Percentiles rank a stretch among this genome's conserved stretches.
Evolutionary conservation across 2,113 vertebrate genomes (phyloP).

Genomic region (Lagopus muta): DNA sequence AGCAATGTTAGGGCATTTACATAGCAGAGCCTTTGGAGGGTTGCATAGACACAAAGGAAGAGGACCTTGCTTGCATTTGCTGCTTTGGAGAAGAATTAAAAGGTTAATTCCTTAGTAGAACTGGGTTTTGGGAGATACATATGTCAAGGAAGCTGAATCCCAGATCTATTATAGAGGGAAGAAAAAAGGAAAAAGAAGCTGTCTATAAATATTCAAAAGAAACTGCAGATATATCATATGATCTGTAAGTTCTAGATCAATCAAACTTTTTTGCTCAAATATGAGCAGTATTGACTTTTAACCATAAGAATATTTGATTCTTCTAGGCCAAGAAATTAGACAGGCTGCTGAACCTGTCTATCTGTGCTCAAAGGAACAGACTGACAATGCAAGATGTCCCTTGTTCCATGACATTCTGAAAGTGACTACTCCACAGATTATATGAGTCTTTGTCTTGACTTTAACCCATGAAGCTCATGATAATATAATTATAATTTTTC

Average conservation of each 20-base stretch:
- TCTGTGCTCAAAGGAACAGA: background rate
- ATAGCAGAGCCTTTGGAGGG: background rate
- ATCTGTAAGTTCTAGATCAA: background rate
- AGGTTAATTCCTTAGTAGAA: background rate
- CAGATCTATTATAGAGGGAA: background rate
- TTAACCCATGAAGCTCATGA: background rate
- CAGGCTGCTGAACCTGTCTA: background rate
- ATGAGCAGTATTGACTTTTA: background rate
- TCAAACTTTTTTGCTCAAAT: background rate
- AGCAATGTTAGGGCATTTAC: background rate
- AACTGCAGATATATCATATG: background rate
- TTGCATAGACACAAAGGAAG: background rate
- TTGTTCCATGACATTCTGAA: background rate
- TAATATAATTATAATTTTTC: background rate
- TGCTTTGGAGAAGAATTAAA: background rate
- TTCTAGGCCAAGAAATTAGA: background rate
- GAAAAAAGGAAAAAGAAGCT: background rate
- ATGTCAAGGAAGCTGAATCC: background rate
- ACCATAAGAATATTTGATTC: background rate
- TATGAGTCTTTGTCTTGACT: background rate
- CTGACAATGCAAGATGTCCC: background rate
- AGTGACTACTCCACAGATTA: background rate
- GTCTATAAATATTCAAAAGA: background rate
- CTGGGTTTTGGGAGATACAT: background rate
- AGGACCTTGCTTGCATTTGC: accelerated